Base-by-base conservation (phyloP, 2,888 invertebrate species). In the Pogonocherus hispidulus region DNA sequence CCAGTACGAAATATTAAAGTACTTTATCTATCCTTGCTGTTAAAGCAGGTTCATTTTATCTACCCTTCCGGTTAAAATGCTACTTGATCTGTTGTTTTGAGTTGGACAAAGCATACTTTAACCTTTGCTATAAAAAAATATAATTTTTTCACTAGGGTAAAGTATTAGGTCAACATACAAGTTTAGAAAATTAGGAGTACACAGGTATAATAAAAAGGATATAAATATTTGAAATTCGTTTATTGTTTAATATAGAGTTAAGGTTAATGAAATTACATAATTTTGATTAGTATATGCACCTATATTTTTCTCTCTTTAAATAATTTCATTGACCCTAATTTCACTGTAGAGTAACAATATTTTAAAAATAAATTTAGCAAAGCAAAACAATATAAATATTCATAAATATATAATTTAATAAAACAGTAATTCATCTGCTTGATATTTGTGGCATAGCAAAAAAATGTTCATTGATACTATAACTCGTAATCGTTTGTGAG, bases 301-400 rank as follows among this genome's bases (percentile, higher is more conserved):
- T 80, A 80, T 80, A 80, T 80, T 80, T 41, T 73, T 76, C 77
- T 79, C 78, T 78, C 77, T 37, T 19, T 67, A 63, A 55, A 6
- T 16, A 55, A 62, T 60, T 51, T 60, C 46, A 54, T 62, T 54
- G 51, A 37, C 49, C 37, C 1, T 37, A 55, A 35, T 4, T 18
- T 62, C 9, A 0, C 6, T 46, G 59, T 18, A 41, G 19, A 44
- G 27, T 62, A 62, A 62, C 62, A 62, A 51, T 62, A 62, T 5
- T 49, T 62, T 69, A 67, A 70, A 67, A 72, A 70, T 71, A 66
- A 69, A 49, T 74, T 72, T 70, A 66, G 70, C 71, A 74, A 67
- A 70, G 71, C 74, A 73, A 69, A 72, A 66, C 67, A 66, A 67
- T 65, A 70, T 63, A 62, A 75, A 74, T 51, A 69, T 73, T 19